phyloP scores from a whole-genome alignment of 2,113 vertebrate genomes.

The Thamnophis sirtalis region DNA sequence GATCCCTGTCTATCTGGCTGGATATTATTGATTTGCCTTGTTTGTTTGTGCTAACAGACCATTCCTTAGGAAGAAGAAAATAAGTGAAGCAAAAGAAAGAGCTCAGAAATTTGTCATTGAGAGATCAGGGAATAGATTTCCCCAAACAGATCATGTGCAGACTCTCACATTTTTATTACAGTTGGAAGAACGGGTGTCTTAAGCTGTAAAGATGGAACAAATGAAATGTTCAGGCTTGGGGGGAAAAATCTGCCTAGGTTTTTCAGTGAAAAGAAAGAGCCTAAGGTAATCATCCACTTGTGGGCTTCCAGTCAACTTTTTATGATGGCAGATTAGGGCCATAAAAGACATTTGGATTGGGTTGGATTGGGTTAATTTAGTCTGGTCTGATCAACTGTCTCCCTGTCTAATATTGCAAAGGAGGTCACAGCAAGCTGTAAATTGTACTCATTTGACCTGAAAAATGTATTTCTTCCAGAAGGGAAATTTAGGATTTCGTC shows the following conservation, averaged over 20 bases:
- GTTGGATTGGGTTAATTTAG: background rate
- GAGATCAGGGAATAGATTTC: conserved; percentile 8
- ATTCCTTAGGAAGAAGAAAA: conserved; percentile 66
- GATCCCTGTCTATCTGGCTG: conserved; percentile 71
- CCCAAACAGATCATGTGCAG: background rate
- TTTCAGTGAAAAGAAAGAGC: background rate
- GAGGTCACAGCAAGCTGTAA: background rate
- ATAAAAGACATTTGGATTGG: background rate
- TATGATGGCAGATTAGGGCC: background rate
- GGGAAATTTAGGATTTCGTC: background rate
- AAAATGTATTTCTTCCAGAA: background rate
- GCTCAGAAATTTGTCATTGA: conserved; percentile 16
- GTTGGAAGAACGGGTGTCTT: background rate
- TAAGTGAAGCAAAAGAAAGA: conserved; percentile 28
- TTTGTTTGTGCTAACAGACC: conserved; percentile 64
- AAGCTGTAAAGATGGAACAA: background rate
- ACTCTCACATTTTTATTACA: background rate
- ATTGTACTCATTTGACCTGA: background rate
- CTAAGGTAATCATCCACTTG: background rate
- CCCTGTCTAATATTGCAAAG: background rate
- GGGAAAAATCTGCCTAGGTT: background rate
- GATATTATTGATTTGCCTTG: conserved; percentile 74
- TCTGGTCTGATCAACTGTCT: background rate
- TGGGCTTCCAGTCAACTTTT: background rate
- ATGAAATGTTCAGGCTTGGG: background rate